Base-by-base conservation (phyloP, 2,888 invertebrate species). In the Azorinus chamasolen region DNA sequence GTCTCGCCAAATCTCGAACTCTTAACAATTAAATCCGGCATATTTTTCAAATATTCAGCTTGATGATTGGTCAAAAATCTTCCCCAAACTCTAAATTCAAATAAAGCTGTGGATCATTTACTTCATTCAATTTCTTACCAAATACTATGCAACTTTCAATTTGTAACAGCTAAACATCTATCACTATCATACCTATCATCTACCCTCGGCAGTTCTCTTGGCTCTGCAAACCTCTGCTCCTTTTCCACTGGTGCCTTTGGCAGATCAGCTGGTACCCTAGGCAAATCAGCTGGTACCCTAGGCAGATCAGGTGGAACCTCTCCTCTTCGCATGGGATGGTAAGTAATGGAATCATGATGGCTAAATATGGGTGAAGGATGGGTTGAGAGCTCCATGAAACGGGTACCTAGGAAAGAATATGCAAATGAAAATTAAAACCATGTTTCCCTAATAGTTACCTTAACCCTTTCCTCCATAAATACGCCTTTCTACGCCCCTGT, bases 361-460 rank as follows among this genome's bases (percentile, higher is more conserved):
- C 81, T 79, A 51, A 73, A 75, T 37, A 86, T 86, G 3, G 85
- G 85, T 6, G 85, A 86, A 14, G 83, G 85, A 27, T 84, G 85
- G 16, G 75, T 72, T n/a, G 85, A 86, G n/a, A 86, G 48, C 53
- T 86, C 85, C 76, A 86, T 69, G 39, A 86, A 76, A 43, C 75
- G 61, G 43, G 75, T 74, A 45, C 79, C 80, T 77, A 43, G 22
- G 62, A 32, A 50, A 18, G 14, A n/a, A 20, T 8, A 20, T 14
- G 4, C 20, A 45, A 41, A 41, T 41, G 41, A n/a, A n/a, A n/a
- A n/a, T n/a, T n/a, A n/a, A n/a, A n/a, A n/a, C n/a, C n/a, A n/a
- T n/a, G n/a, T n/a, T n/a, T n/a, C n/a, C n/a, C n/a, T n/a, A n/a
- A n/a, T n/a, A n/a, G n/a, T n/a, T n/a, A n/a, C n/a, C n/a, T n/a